Evolutionary conservation across 2,888 invertebrate genomes (phyloP), one percentile per base, ranked within the genome.

Genomic region (Lepidocyrtoides sp.): DNA sequence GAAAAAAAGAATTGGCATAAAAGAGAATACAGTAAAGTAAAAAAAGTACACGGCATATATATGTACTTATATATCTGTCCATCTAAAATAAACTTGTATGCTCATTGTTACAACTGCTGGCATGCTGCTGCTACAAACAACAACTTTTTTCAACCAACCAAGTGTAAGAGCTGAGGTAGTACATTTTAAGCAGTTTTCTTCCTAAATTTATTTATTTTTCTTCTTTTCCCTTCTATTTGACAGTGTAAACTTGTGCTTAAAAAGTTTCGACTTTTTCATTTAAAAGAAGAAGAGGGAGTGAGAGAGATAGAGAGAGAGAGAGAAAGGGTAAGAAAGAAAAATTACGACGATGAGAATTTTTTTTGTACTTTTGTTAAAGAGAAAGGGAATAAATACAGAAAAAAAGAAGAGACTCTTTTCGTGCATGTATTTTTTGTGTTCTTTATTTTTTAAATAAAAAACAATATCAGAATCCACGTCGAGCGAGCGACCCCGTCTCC

Each of bases 211-310:
- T 89, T 77, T 82, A 26, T 48, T 63, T 63, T 29, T 63, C n/a
- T 8, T 44, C 41, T 44, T 10, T 8, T 2, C 41, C 54, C 54
- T 51, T 44, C 57, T 57, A 23, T 60, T 82, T 90, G 90, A 85
- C 90, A 90, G 75, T 89, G 89, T 89, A 89, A 89, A 90, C 90
- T 90, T 85, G 66, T 54, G 79, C 79, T 79, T 85, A 32, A 85
- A 85, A 81, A 90, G 66, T 90, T 90, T 85, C 20, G 36, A 85
- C 54, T 84, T 63, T 72, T 90, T 84, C 77, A 90, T 85, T 79
- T 85, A 85, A 79, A 23, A 63, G 48, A 51, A 36, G 26, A 7
- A 14, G 23, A 75, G 48, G 23, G 44, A 26, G 44, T 63, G 63
- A 79, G n/a, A 60, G 41, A 82, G 3, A 51, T n/a, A 57, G 20